Evolutionary conservation across 2,113 vertebrate species (phyloP).

Genomic region (Rhodinocichla rosea): DNA sequence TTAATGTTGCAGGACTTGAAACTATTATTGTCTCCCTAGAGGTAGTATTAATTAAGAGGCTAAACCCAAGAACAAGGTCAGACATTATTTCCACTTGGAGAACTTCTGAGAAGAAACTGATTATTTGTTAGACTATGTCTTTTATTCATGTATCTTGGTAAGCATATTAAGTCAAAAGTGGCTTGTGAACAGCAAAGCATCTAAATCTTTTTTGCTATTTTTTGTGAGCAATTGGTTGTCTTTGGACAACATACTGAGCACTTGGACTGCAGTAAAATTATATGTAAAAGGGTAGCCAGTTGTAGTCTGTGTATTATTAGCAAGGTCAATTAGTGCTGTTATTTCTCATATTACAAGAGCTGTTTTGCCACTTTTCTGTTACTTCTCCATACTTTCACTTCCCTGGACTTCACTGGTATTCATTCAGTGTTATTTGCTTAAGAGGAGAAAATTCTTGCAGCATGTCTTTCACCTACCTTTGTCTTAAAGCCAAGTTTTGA

Average conservation of each 20-base stretch:
- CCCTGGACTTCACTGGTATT: neutral
- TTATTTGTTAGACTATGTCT: neutral
- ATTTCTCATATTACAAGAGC: neutral
- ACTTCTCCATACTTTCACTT: accelerated
- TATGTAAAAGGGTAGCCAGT: neutral
- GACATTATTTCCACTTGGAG: neutral
- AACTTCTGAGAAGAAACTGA: neutral
- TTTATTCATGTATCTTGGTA: neutral
- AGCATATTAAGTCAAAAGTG: neutral
- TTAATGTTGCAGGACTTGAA: neutral
- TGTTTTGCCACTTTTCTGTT: neutral
- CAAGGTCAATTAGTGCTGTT: neutral
- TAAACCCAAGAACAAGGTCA: neutral
- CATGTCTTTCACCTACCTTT: neutral
- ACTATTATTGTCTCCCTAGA: neutral
- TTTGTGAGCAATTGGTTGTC: neutral
- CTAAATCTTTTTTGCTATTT: neutral
- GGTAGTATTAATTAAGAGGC: neutral
- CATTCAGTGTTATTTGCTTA: neutral
- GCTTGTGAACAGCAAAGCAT: neutral
- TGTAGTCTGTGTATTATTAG: neutral
- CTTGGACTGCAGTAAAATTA: neutral
- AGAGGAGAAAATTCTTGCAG: neutral
- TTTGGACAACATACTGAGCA: neutral
- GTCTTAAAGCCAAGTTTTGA: neutral